Conservation (phyloP, 2,113 vertebrate genomes). For the Callipepla californica region DNA sequence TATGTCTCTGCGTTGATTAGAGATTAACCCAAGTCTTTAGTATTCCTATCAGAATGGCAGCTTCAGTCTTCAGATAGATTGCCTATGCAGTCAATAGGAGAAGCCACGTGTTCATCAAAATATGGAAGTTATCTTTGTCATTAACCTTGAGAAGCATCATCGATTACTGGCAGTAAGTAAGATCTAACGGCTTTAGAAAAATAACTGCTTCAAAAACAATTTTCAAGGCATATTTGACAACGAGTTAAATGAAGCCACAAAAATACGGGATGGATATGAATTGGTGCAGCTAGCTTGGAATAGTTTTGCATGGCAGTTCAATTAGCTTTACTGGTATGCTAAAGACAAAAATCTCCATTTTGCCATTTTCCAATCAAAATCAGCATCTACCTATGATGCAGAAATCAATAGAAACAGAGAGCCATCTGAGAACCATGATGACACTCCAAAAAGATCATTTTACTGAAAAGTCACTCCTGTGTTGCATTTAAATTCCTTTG, state of each 20-base stretch:
- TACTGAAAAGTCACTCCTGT: neutral
- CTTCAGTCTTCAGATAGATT: conserved; percentile 14
- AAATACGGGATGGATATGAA: neutral
- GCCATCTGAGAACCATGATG: neutral
- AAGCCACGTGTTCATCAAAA: conserved; percentile 34
- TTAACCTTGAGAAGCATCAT: conserved; percentile 70
- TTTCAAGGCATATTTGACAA: conserved; percentile 37
- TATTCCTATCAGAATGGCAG: conserved; percentile 33
- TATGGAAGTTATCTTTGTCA: conserved; percentile 40
- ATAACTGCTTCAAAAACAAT: conserved; percentile 51
- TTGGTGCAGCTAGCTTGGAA: conserved; percentile 6
- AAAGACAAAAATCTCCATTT: neutral
- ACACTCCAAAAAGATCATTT: neutral
- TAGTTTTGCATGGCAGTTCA: neutral
- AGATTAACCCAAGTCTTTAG: conserved; percentile 10
- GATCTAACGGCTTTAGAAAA: conserved; percentile 47
- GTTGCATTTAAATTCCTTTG: neutral
- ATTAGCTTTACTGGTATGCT: neutral
- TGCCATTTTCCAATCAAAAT: neutral
- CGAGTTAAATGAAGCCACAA: neutral
- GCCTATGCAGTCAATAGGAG: conserved; percentile 42
- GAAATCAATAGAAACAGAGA: neutral
- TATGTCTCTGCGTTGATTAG: neutral
- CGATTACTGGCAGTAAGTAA: conserved; percentile 15
- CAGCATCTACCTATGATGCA: neutral